Evolutionary conservation across 2,113 vertebrate species (phyloP), one percentile per base, ranked within the genome.

Genomic region (Tilapia sparmanii): DNA sequence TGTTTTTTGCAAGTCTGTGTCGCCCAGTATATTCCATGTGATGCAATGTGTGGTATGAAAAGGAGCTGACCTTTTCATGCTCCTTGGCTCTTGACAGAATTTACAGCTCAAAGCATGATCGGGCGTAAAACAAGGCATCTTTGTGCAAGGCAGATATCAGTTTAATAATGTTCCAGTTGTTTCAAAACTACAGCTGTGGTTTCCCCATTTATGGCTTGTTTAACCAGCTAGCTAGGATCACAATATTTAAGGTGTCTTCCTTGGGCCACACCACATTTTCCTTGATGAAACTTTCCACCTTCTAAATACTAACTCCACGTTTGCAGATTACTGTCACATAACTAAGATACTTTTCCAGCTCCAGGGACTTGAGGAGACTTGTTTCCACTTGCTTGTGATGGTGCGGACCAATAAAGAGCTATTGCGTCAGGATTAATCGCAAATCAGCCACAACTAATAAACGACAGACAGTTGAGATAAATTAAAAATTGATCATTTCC

Each of bases 361-460:
- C 31, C 38, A 24, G 42, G 71, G 42, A 78, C 45, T 29, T 76
- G 68, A 47, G 40, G 9, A 29, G 71, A 89, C 86, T 29, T 90
- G 91, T 92, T 85, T 80, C 53, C 33, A 80, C 88, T 86, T 85
- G 92, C 71, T 85, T 81, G 38, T 80, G 16, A 83, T 5, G 29
- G 13, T 38, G 12, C 29, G 6, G 76, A 18, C 10, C 24, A 71
- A 40, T 12, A 10, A 76, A 54, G 19, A 42, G 18, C 19, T 45
- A 31, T 26, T 54, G 73, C 68, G 57, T 86, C 68, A 42, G 87
- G 47, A 87, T 16, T 2, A 10, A n/a, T 22, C 33, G 63, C 16
- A 52, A 78, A 52, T 13, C 45, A 78, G 73, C 73, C 73, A 19
- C 45, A 52, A 13, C 26, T 33, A 52, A 33, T n/a, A 52, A 6